Evolutionary conservation across 2,113 vertebrate species (phyloP).

Genomic region (Neofelis nebulosa): DNA sequence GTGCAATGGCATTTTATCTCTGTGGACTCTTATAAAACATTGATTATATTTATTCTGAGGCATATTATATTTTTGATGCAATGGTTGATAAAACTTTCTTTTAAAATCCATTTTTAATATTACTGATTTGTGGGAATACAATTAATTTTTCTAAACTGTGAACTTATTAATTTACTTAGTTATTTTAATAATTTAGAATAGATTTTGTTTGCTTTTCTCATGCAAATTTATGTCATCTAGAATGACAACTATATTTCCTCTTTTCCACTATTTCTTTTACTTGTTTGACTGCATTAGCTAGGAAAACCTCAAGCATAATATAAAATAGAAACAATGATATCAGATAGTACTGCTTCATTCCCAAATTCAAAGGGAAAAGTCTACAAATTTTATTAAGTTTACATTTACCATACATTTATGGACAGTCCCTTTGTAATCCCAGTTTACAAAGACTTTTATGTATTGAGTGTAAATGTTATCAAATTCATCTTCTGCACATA

Average conservation of each 20-base stretch:
- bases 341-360: background rate
- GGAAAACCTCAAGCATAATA: background rate
- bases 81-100: background rate
- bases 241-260: background rate
- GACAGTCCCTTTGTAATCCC: background rate
- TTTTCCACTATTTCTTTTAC: background rate
- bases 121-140: background rate
- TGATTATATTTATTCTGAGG: background rate
- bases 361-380: background rate
- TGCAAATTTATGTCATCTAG: background rate
- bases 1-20: background rate
- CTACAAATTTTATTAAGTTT: background rate
- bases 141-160: background rate
- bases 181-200: background rate
- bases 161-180: background rate
- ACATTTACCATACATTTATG: background rate
- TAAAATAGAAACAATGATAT: background rate
- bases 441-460: background rate
- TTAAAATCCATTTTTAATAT: background rate
- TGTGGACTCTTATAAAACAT: background rate
- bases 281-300: background rate
- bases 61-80: background rate
- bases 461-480: background rate
- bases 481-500: background rate
- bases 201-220: background rate